These are phyloP conservation scores for Dendrolimus kikuchii DNA, from an alignment of 1,140 invertebrate genomes.

Conservation along the genomic window DNA sequence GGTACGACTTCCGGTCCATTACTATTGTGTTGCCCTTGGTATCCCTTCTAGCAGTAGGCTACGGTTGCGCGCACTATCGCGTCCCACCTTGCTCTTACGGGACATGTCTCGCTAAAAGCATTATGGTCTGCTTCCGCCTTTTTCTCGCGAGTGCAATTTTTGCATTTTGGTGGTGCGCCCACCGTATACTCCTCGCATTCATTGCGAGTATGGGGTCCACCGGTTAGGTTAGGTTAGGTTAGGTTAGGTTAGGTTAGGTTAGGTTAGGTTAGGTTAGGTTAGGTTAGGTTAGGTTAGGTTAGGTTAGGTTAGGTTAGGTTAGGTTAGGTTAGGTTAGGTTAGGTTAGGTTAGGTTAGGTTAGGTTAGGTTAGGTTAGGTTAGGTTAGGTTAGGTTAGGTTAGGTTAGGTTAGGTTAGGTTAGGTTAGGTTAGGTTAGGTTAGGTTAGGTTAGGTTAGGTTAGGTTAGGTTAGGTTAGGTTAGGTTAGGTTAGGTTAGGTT, in stretches of 20 bases:
- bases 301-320: slow-evolving; percentile 9
- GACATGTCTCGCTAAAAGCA: no score
- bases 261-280: slow-evolving; percentile 10
- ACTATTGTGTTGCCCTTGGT: no score
- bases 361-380: slow-evolving; percentile 9
- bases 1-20: no score
- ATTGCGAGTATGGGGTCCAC: no score
- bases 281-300: slow-evolving; percentile 9
- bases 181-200: no score
- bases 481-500: slow-evolving; percentile 9
- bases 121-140: no score
- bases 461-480: slow-evolving; percentile 9
- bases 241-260: slow-evolving; percentile 9
- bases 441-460: slow-evolving; percentile 10
- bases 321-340: slow-evolving; percentile 10
- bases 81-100: no score
- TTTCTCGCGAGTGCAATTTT: no score
- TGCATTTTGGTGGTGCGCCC: no score
- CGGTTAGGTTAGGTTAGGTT: slow-evolving; percentile 9
- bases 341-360: slow-evolving; percentile 9
- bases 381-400: slow-evolving; percentile 10
- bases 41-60: no score
- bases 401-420: slow-evolving; percentile 9
- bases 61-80: no score
- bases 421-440: slow-evolving; percentile 9